These are phyloP conservation scores for Brachionus asplanchnoidis DNA, from an alignment of 1,140 invertebrate species.

Conservation along the genomic window DNA sequence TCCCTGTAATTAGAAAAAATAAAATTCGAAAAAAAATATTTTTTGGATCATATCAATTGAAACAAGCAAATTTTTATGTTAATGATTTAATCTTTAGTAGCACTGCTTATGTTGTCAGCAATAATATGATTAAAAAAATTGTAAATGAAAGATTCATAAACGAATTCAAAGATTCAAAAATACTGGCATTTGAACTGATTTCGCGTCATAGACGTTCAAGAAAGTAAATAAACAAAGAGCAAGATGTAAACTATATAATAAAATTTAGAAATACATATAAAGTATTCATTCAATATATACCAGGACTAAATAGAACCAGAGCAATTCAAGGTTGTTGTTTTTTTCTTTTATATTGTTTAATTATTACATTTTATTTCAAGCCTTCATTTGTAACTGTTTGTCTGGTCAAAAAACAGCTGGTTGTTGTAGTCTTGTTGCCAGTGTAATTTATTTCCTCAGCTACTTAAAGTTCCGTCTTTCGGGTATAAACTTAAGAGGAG, in stretches of 20 bases:
- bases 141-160: neutral
- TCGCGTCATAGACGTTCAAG: neutral
- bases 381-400: neutral
- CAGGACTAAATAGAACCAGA: neutral
- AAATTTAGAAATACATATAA: neutral
- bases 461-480: neutral
- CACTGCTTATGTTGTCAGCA: neutral
- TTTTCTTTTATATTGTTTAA: neutral
- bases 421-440: constrained; percentile 5
- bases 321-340: neutral
- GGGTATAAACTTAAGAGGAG: neutral
- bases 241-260: neutral
- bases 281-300: constrained; percentile 11
- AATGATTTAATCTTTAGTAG: neutral
- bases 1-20: neutral
- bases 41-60: constrained; percentile 2
- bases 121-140: neutral
- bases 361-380: neutral
- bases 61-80: neutral
- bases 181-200: neutral
- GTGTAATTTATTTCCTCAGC: neutral
- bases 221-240: neutral
- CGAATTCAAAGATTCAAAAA: neutral
- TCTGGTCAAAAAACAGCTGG: neutral
- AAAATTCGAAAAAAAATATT: neutral